phyloP scores from a whole-genome alignment of 2,797 vertebrate genomes.

The Momotus momota region DNA sequence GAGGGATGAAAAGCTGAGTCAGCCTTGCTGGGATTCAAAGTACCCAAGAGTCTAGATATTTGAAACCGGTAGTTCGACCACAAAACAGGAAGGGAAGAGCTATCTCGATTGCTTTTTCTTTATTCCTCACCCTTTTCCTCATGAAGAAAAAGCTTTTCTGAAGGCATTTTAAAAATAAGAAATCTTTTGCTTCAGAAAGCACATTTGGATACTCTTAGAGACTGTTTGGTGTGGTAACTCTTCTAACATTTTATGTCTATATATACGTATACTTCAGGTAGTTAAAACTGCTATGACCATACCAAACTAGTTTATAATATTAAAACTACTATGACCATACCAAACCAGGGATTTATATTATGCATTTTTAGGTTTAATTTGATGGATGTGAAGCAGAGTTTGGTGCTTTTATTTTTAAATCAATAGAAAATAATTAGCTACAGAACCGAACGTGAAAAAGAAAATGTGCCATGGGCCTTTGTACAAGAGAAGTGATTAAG shows the following conservation, averaged over 20 bases:
- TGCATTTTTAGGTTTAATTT: background rate
- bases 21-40: conserved; percentile 24
- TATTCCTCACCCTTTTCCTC: background rate
- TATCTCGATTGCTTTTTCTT: background rate
- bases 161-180: background rate
- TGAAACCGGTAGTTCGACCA: background rate
- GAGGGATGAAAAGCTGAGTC: conserved; percentile 54
- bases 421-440: background rate
- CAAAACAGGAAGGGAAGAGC: background rate
- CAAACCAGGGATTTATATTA: background rate
- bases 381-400: background rate
- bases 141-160: background rate
- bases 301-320: background rate
- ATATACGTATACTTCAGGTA: background rate
- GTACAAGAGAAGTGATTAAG: background rate
- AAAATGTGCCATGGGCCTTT: background rate
- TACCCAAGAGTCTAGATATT: background rate
- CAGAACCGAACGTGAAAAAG: background rate
- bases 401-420: background rate
- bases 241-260: background rate
- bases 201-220: background rate
- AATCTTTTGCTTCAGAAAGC: background rate
- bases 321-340: background rate
- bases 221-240: background rate
- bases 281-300: background rate